Base-by-base conservation (phyloP, 2,113 vertebrate species). In the Pomatostomus ruficeps region DNA sequence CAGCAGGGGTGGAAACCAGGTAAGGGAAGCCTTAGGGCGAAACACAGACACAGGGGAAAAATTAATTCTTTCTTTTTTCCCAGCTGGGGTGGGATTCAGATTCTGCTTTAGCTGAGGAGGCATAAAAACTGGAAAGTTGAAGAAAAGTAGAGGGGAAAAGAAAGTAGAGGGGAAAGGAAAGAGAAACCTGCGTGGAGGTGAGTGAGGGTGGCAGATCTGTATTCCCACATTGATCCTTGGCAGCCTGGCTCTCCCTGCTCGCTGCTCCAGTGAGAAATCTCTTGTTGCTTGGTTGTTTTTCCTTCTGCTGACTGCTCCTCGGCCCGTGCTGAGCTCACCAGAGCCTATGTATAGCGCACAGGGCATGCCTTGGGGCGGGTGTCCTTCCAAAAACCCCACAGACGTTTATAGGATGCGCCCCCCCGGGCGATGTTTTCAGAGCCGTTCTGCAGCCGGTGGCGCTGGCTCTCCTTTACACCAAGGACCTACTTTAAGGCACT, bases 401-500 rank as follows among this genome's bases (percentile, higher is more conserved):
- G 43, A 82, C 85, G 88, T 97, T 96, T 96, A 95, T 93, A 95
- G 95, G 82, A 38, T 65, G 71, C 2, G 2, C n/a, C 80, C 36
- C 31, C 80, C 40, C 4, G 1, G 31, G 57, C 1, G 0, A 20
- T 90, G 52, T 86, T 96, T 94, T 65, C 88, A 84, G 84, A 94
- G 66, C 79, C 75, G 2, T 52, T 94, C 51, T 65, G 36, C 93
- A 76, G 81, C 85, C 16, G 14, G 7, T 0, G 4, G 55, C 54
- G 49, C 40, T 91, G 67, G 57, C 45, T 80, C 82, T 71, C 55
- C 29, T 83, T 91, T 74, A 16, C 11, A 48, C 75, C 48, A 91
- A 96, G 82, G 67, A 76, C 88, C 88, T 95, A 83, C 94, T 96
- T 96, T 95, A 88, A 57, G 93, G 78, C 88, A 94, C 94, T 97